Evolutionary conservation across 2,113 vertebrate genomes (phyloP).

Genomic region (Corythoichthys intestinalis): DNA sequence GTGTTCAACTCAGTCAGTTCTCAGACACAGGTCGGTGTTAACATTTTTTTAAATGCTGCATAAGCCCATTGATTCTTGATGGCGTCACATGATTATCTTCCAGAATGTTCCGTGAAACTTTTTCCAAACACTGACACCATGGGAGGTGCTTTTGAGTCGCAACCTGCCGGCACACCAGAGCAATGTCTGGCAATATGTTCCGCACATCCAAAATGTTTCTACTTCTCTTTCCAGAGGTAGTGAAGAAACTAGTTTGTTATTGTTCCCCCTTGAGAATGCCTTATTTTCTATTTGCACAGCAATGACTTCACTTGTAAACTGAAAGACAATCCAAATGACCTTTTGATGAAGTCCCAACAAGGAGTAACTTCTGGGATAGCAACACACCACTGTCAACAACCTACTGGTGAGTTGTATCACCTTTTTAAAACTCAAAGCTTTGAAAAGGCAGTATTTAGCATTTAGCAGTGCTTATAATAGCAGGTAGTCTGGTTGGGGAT

Average conservation of each 20-base stretch:
- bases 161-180: conserved; percentile 36
- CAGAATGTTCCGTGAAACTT: conserved; percentile 41
- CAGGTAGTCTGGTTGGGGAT: too few species aligned
- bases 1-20: background rate
- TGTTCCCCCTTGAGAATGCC: background rate
- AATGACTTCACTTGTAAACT: conserved; percentile 25
- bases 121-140: conserved; percentile 34
- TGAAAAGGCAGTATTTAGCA: background rate
- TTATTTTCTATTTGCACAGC: conserved; percentile 6
- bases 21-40: conserved; percentile 10
- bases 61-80: background rate
- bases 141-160: background rate
- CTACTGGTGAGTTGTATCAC: conserved; percentile 21
- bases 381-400: conserved; percentile 34
- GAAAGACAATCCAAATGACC: conserved; percentile 31
- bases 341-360: background rate
- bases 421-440: background rate
- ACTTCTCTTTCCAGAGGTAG: conserved; percentile 48
- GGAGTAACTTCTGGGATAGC: conserved; percentile 48
- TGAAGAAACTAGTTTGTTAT: background rate
- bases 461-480: too few species aligned
- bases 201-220: conserved; percentile 47
- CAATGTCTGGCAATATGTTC: conserved; percentile 58
- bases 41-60: background rate
- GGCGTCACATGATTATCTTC: background rate